Conservation (phyloP, 2,888 invertebrate genomes). For the Drosophila multiciliata region DNA sequence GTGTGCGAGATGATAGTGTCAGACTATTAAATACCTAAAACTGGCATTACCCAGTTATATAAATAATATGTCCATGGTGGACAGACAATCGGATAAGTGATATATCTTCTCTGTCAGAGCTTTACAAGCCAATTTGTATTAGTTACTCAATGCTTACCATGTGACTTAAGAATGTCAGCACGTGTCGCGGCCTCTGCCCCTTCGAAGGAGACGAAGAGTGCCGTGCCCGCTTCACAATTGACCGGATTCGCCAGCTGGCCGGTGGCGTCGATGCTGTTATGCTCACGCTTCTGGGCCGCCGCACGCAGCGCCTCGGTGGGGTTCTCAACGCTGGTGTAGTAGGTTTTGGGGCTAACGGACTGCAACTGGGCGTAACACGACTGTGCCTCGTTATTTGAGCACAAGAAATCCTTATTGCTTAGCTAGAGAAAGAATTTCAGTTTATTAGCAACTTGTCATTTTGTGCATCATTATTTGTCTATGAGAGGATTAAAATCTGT, state of each 20-base stretch:
- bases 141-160: conserved; percentile 51
- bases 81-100: neutral
- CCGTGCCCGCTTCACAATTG: conserved; percentile 85
- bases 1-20: neutral
- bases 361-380: conserved; percentile 85
- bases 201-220: conserved; percentile 87
- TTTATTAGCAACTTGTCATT: neutral
- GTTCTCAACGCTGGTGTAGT: conserved; percentile 88
- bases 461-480: neutral
- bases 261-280: conserved; percentile 64
- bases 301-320: conserved; percentile 87
- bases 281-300: conserved; percentile 84
- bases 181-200: conserved; percentile 86
- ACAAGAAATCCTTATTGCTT: conserved; percentile 85
- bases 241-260: conserved; percentile 72
- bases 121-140: neutral
- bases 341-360: conserved; percentile 84
- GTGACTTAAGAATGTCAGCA: conserved; percentile 85
- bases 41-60: neutral
- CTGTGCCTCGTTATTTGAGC: conserved; percentile 81
- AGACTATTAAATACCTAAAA: neutral
- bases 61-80: neutral
- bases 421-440: conserved; percentile 80
- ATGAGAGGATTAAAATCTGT: neutral
- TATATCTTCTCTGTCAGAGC: neutral